Percentiles rank a stretch among this genome's conserved stretches.
Conservation (phyloP, 2,888 invertebrate genomes). For the Napeogenes sylphis region DNA sequence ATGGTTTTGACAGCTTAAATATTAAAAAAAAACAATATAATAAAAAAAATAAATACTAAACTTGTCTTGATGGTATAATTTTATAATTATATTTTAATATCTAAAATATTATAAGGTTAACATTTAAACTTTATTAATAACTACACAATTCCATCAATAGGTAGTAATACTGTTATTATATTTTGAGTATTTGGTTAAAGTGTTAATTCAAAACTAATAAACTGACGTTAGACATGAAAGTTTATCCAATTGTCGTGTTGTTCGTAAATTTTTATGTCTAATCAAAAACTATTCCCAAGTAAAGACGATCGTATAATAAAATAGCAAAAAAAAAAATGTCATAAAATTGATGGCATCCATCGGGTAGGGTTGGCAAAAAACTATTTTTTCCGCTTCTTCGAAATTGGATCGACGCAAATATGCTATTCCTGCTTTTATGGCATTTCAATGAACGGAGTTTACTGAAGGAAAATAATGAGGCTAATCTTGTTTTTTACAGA, state of each 20-base stretch:
- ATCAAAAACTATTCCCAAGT: slow-evolving; percentile 22
- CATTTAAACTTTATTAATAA: too few species aligned
- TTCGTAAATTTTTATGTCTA: slow-evolving; percentile 10
- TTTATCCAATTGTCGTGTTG: background rate
- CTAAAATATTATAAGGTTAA: too few species aligned
- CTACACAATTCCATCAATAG: too few species aligned
- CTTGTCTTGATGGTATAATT: too few species aligned
- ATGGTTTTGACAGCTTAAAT: slow-evolving; percentile 20
- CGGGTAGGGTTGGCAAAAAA: slow-evolving; percentile 23
- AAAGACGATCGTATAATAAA: slow-evolving; percentile 37
- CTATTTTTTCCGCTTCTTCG: slow-evolving; percentile 25
- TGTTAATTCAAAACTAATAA: background rate
- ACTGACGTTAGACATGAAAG: background rate
- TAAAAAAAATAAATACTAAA: too few species aligned
- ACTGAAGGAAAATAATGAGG: slow-evolving; percentile 11
- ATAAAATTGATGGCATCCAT: slow-evolving; percentile 40
- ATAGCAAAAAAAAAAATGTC: slow-evolving; percentile 34
- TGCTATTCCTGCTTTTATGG: slow-evolving; percentile 27
- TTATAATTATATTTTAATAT: too few species aligned
- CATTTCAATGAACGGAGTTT: slow-evolving; percentile 22
- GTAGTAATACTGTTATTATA: too few species aligned
- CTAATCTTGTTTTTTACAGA: slow-evolving; percentile 10
- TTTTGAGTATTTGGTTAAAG: too few species aligned
- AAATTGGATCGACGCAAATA: slow-evolving; percentile 31
- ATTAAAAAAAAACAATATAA: background rate